phyloP scores from a whole-genome alignment of 2,888 invertebrate species.

The Drosophila pseudotalamancana region DNA sequence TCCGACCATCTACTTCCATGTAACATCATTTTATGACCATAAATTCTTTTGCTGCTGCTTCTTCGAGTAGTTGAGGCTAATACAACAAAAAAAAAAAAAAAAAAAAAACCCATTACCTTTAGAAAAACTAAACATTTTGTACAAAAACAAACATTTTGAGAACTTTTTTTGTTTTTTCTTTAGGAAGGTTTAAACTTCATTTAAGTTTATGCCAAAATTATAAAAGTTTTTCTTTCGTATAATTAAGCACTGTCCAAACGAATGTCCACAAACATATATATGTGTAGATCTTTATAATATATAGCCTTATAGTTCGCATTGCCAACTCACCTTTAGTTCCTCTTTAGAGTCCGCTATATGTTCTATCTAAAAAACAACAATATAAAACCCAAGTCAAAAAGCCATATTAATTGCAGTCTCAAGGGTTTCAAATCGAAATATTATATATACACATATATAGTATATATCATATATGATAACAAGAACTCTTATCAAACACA shows the following conservation, averaged over 20 bases:
- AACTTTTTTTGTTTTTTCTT: conserved; percentile 10
- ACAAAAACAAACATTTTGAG: conserved; percentile 40
- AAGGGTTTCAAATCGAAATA: conserved; percentile 67
- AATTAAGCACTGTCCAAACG: conserved; percentile 41
- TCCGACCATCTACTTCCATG: conserved; percentile 61
- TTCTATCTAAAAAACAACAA: conserved; percentile 18
- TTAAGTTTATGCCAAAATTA: conserved; percentile 73
- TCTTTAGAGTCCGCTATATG: conserved; percentile 43
- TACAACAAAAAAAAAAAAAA: conserved; percentile 8
- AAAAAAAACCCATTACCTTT: conserved; percentile 9
- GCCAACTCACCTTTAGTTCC: conserved; percentile 61
- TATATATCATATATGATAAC: conserved; percentile 23
- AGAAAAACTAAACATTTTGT: conserved; percentile 58
- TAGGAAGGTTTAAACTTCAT: conserved; percentile 52
- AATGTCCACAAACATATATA: conserved; percentile 36
- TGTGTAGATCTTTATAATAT: conserved; percentile 22
- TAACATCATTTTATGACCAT: conserved; percentile 26
- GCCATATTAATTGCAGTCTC: conserved; percentile 59
- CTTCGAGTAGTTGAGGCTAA: conserved; percentile 56
- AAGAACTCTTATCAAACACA: conserved; percentile 43
- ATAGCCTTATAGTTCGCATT: conserved; percentile 35
- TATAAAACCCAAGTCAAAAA: conserved; percentile 35
- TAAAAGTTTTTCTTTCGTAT: conserved; percentile 22
- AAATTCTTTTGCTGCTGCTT: conserved; percentile 43
- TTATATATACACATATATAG: conserved; percentile 9